Evolutionary conservation across 2,888 invertebrate genomes (phyloP).

Genomic region (Coelopa pilipes): DNA sequence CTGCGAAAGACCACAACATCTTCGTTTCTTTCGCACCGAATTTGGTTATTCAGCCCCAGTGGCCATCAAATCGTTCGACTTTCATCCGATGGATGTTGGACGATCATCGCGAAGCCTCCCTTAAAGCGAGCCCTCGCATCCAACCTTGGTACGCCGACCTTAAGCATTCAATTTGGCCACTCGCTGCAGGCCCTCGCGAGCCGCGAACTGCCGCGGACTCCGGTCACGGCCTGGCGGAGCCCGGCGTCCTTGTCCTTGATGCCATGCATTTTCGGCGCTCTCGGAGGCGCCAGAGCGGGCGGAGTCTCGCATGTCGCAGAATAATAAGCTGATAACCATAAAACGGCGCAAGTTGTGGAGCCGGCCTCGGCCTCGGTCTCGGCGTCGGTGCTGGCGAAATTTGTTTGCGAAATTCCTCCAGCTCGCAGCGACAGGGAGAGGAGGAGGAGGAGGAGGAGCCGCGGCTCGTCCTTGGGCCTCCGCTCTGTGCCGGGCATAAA

Average conservation of each 20-base stretch:
- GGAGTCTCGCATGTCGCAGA: slow-evolving; percentile 57
- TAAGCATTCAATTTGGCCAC: too few species aligned
- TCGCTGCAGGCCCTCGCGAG: too few species aligned
- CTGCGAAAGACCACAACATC: too few species aligned
- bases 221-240: neutral
- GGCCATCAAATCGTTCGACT: too few species aligned
- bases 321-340: slow-evolving; percentile 60
- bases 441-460: too few species aligned
- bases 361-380: neutral
- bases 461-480: neutral
- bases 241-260: slow-evolving; percentile 59
- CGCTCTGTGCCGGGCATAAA: slow-evolving; percentile 47
- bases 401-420: neutral
- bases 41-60: too few species aligned
- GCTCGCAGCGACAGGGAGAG: neutral
- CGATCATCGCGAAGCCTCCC: too few species aligned
- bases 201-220: too few species aligned
- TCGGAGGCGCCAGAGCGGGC: neutral
- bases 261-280: neutral
- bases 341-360: slow-evolving; percentile 39
- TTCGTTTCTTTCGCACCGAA: too few species aligned
- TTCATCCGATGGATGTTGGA: too few species aligned
- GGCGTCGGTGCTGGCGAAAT: neutral
- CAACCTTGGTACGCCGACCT: too few species aligned
- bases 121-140: too few species aligned